Evolutionary conservation across 2,113 vertebrate genomes (phyloP).

Genomic region (Cynocephalus volans): DNA sequence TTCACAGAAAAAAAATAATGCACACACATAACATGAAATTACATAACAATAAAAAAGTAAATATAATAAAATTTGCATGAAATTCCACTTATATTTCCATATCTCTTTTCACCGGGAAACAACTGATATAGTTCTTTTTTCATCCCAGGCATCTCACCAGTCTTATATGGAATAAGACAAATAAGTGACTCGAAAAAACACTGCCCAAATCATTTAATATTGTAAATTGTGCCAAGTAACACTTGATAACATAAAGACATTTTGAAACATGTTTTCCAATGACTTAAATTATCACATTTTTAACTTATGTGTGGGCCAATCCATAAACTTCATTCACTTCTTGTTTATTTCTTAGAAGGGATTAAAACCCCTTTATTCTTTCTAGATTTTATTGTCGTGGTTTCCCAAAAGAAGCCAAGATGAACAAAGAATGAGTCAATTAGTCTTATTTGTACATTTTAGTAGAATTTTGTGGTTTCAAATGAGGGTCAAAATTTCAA

Average conservation of each 20-base stretch:
- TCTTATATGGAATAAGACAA: not conserved
- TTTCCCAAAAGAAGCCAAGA: not conserved
- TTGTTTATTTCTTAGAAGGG: not conserved
- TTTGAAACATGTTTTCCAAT: not conserved
- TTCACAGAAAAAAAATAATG: not conserved
- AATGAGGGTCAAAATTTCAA: not conserved
- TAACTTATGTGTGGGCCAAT: too few relatives aligned
- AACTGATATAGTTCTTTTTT: too few relatives aligned
- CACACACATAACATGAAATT: too few relatives aligned
- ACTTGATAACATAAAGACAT: not conserved
- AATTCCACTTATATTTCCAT: too few relatives aligned
- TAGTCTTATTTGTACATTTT: not conserved
- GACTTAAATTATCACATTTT: not conserved
- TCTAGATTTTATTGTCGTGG: not conserved
- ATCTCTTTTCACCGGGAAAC: too few relatives aligned
- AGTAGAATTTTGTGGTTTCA: not conserved
- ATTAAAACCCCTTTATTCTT: not conserved
- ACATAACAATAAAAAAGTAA: not conserved
- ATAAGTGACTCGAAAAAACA: not conserved
- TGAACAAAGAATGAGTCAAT: not conserved
- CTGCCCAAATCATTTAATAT: not conserved
- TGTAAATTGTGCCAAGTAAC: not conserved
- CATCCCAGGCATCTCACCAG: not conserved
- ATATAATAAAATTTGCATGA: too few relatives aligned
- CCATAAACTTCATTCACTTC: not conserved